Evolutionary conservation across 2,797 vertebrate genomes (phyloP).

Genomic region (Hafferia zeledoni): DNA sequence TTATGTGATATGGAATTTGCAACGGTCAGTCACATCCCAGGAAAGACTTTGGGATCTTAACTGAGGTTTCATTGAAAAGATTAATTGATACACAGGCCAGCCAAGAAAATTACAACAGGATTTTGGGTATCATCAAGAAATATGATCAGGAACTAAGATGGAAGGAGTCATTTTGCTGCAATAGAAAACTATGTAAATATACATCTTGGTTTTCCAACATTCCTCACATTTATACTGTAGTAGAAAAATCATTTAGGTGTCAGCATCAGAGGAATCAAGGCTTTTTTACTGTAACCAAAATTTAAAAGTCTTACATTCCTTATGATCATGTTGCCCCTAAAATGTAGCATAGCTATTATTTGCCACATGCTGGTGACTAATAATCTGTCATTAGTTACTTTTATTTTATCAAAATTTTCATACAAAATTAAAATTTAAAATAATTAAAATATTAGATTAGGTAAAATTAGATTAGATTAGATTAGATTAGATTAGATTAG

Average conservation of each 20-base stretch:
- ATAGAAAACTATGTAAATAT: background rate
- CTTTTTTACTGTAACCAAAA: background rate
- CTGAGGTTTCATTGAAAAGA: background rate
- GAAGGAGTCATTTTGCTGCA: background rate
- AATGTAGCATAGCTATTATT: background rate
- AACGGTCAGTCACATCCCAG: background rate
- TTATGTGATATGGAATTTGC: background rate
- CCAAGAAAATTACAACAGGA: background rate
- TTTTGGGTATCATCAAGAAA: background rate
- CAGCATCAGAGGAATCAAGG: background rate
- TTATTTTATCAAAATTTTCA: background rate
- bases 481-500: background rate
- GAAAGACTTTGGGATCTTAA: background rate
- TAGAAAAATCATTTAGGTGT: background rate
- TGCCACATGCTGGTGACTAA: background rate
- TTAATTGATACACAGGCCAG: background rate
- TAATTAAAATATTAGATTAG: background rate
- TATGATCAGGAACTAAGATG: background rate
- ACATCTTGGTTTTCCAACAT: background rate
- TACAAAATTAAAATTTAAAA: background rate
- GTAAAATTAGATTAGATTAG: background rate
- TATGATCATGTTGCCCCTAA: background rate
- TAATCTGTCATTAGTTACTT: background rate
- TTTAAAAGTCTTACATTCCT: background rate
- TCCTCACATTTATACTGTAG: background rate